These are phyloP conservation scores for Machaerirhynchus nigripectus DNA, from an alignment of 2,113 vertebrate species.

Conservation along the genomic window DNA sequence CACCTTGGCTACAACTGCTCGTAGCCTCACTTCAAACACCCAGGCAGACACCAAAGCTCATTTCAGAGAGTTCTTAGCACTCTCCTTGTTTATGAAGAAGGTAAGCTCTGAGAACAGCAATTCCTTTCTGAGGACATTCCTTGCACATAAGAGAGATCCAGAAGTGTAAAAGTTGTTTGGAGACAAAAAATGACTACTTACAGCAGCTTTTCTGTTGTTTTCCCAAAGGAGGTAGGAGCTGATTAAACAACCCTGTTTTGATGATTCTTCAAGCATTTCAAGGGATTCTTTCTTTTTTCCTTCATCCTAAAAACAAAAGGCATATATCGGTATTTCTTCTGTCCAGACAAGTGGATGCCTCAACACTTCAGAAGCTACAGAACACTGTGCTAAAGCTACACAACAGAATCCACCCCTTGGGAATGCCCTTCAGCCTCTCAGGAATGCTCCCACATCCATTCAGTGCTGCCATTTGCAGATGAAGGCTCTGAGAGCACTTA, in stretches of 20 bases:
- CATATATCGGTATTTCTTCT: background rate
- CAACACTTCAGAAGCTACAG: background rate
- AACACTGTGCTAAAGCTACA: background rate
- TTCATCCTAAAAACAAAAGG: slow-evolving; percentile 76
- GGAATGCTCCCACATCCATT: background rate
- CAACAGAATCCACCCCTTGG: background rate
- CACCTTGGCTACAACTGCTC: background rate
- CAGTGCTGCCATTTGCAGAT: background rate
- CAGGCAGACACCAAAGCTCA: background rate
- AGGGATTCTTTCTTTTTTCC: slow-evolving; percentile 78
- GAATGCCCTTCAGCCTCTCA: background rate
- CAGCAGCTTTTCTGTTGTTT: slow-evolving; percentile 79
- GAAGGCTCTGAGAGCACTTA: background rate
- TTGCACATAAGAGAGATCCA: background rate
- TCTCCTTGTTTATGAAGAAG: background rate
- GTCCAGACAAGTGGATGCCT: background rate
- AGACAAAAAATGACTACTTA: slow-evolving; percentile 67
- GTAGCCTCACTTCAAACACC: background rate
- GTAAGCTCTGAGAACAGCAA: background rate
- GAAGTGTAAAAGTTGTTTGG: background rate
- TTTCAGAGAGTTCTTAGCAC: background rate
- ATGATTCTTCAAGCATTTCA: slow-evolving; percentile 86
- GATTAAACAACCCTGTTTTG: slow-evolving; percentile 85
- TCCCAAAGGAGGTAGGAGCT: slow-evolving; percentile 95
- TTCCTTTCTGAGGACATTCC: background rate